Evolutionary conservation across 2,888 invertebrate species (phyloP).

Genomic region (Alloscopus bannaensis): DNA sequence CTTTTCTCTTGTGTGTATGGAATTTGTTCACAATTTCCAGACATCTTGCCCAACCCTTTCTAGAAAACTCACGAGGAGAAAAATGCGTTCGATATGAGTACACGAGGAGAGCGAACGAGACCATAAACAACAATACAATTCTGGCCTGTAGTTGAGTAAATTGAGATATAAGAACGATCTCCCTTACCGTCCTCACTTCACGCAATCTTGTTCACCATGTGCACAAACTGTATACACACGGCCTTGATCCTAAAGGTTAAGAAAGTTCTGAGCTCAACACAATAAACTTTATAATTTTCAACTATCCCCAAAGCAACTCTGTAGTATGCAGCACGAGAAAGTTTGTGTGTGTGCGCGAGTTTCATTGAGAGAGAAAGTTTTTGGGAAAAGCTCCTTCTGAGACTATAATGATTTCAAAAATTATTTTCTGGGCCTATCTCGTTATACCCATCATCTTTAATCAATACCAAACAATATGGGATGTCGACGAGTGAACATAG

Average conservation of each 20-base stretch:
- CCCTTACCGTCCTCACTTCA: not conserved
- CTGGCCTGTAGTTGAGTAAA: constrained; percentile 3
- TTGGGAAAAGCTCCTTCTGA: not conserved
- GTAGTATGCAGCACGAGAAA: too few relatives aligned
- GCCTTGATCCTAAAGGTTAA: constrained; percentile 40
- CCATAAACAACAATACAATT: constrained; percentile 6
- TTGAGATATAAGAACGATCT: constrained; percentile 16
- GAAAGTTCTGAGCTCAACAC: constrained; percentile 14
- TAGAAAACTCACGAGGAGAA: too few relatives aligned
- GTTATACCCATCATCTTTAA: constrained; percentile 1
- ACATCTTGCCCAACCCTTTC: too few relatives aligned
- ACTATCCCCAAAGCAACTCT: too few relatives aligned
- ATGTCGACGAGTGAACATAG: too few relatives aligned
- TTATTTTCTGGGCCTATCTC: constrained; percentile 30
- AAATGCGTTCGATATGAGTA: too few relatives aligned
- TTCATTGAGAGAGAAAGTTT: too few relatives aligned
- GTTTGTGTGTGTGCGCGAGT: too few relatives aligned
- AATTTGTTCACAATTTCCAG: too few relatives aligned
- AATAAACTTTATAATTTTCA: too few relatives aligned
- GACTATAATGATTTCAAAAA: constrained; percentile 50
- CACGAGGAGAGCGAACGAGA: too few relatives aligned
- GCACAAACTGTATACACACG: not conserved
- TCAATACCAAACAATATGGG: constrained; percentile 12
- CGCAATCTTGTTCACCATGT: not conserved
- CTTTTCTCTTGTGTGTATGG: too few relatives aligned